phyloP scores from a whole-genome alignment of 2,797 vertebrate genomes.

The Galago senegalensis region DNA sequence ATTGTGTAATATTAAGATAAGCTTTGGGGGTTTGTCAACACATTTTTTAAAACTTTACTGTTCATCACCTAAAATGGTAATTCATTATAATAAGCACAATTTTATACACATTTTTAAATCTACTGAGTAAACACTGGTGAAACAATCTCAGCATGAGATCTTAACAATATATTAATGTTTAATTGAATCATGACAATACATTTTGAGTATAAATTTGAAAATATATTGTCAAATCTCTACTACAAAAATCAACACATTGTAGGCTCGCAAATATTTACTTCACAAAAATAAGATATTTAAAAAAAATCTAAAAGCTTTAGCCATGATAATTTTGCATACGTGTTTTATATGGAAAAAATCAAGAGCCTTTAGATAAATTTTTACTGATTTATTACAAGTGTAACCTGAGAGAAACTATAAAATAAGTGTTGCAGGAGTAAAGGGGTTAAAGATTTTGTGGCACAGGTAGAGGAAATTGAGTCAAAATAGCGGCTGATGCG shows the following conservation, averaged over 20 bases:
- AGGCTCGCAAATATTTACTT: neutral
- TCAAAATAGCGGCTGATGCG: neutral
- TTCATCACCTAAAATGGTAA: neutral
- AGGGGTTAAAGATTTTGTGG: neutral
- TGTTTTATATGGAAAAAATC: neutral
- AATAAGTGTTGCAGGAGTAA: neutral
- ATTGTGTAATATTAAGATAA: neutral
- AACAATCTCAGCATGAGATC: neutral
- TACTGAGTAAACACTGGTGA: neutral
- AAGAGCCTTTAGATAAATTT: neutral
- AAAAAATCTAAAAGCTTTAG: neutral
- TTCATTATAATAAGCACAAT: neutral
- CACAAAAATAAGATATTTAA: neutral
- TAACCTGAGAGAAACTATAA: neutral
- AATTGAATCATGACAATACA: slow-evolving; percentile 2
- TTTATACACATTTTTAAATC: neutral
- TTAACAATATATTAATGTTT: neutral
- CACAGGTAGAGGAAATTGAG: neutral
- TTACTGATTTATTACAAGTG: neutral
- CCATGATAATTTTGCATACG: neutral
- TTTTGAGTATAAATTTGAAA: neutral
- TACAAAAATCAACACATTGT: neutral
- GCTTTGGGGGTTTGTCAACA: neutral
- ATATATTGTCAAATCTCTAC: neutral
- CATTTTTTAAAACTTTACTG: neutral